A percentile compares a stretch with the other conserved stretches of the same genome.
These are phyloP conservation scores for Martes flavigula DNA, from an alignment of 2,797 vertebrate genomes.

Conservation along the genomic window DNA sequence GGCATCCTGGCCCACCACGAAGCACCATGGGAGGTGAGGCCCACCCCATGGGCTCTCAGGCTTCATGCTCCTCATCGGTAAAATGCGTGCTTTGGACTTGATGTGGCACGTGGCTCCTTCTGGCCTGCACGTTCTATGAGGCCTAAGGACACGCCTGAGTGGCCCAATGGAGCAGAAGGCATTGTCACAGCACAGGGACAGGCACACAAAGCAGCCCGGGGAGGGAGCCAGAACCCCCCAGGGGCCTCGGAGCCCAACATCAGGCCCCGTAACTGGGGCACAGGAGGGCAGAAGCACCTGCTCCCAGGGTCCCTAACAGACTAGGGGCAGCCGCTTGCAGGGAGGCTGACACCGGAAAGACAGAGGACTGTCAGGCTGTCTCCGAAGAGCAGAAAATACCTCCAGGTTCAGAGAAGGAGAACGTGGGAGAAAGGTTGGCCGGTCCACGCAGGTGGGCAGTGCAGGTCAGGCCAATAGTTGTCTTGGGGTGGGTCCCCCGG, in stretches of 20 bases:
- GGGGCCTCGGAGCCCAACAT: background rate
- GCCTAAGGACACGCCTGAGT: background rate
- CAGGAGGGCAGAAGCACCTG: background rate
- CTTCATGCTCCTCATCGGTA: background rate
- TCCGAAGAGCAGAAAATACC: background rate
- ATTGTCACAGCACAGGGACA: background rate
- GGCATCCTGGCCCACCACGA: background rate
- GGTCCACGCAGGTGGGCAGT: background rate
- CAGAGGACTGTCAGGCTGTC: background rate
- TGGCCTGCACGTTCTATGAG: background rate
- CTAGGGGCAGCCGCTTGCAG: background rate
- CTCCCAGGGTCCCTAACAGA: background rate
- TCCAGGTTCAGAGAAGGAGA: background rate
- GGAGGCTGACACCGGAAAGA: background rate
- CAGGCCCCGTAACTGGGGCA: background rate
- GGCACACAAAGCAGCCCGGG: too few relatives aligned
- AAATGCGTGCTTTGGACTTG: background rate
- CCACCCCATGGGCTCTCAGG: background rate
- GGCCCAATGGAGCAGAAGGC: background rate
- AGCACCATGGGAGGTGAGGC: rapidly evolving
- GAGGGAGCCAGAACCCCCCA: background rate
- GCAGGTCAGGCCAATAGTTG: background rate
- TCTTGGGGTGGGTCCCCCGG: background rate
- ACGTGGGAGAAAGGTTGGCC: background rate
- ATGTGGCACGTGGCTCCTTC: background rate